Evolutionary conservation across 2,113 vertebrate species (phyloP), one percentile per base, ranked within the genome.

Genomic region (Thalassoma bifasciatum): DNA sequence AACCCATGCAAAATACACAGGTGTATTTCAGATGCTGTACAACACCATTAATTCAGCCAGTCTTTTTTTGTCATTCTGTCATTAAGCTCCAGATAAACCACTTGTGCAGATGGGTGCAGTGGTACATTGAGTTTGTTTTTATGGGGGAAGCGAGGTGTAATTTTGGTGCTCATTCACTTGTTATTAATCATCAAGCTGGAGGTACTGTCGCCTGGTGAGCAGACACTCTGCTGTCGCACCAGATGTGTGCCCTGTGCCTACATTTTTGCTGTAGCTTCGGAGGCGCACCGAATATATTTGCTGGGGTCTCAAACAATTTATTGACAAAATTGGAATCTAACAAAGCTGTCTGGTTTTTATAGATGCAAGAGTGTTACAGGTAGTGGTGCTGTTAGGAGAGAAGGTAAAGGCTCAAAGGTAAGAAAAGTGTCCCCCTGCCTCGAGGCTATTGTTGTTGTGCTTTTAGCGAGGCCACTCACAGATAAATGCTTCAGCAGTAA

Each of bases 121-220:
- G 30, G 19, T 54, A 77, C 52, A 40, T 64, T 40, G 38, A 40
- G 1, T 14, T 36, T 38, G 38, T 46, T 12, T 60, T 72, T 4
- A 59, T 68, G 23, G 19, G 36, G 66, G 66, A 72, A 46, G 58
- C 49, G 23, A 46, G 8, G 30, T 22, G 62, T 1, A 75, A 44
- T 63, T 66, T 62, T 37, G 46, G 24, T 50, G 30, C 63, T 75
- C 23, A 72, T 36, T 75, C 57, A 47, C 56, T 63, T 49, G 71
- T 73, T 79, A 73, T 66, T 65, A 49, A 66, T 61, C 46, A 54
- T 30, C 21, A 42, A 53, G 57, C 62, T 54, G 38, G 38, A 67
- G 51, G 62, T 22, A 9, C 17, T 57, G 67, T 30, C 4, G 0
- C 49, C 69, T 37, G 53, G 19, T 34, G 38, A 68, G 46, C 2